Evolutionary conservation across 2,113 vertebrate species (phyloP), one percentile per base, ranked within the genome.

Genomic region (Sitta europaea): DNA sequence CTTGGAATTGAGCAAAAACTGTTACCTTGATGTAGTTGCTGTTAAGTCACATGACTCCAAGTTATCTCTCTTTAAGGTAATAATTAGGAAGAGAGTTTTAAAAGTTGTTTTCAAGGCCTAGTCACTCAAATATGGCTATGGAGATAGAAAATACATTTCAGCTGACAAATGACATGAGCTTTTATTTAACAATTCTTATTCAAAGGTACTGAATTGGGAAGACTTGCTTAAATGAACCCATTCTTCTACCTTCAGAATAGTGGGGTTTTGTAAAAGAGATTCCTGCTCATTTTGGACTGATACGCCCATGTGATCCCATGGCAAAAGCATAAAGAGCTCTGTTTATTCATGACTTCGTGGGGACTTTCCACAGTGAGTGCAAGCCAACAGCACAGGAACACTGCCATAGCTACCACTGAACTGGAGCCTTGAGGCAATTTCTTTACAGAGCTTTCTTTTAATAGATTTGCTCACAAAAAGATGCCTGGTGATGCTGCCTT

Each of bases 81-180:
- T 96, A 92, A 84, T 96, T 96, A 94, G 85, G 70, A 78, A 47
- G 53, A 65, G 45, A 18, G 17, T 79, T 90, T 8, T 11, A 43
- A 51, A 84, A 84, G 61, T 62, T 86, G 33, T 77, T 95, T 90
- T 88, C 83, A 83, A 71, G 75, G 58, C 67, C 48, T 43, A 71
- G 24, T 80, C 31, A 54, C 74, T 77, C 75, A 88, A 83, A 54
- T 80, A 55, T 33, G 57, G n/a, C 53, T 74, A 59, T 17, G 55
- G 25, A 51, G 59, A 33, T 67, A 88, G 83, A 95, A 96, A 97
- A 86, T 81, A 77, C 71, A 51, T 94, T 95, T 95, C 94, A 95
- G 83, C 79, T 91, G 92, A 91, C 86, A 90, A 86, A 86, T 84
- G 24, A 73, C 92, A 71, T 14, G 54, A 88, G 40, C 75, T 83